Evolutionary conservation across 2,888 invertebrate species (phyloP), one percentile per base, ranked within the genome.

Genomic region (Cylindroiulus punctatus): DNA sequence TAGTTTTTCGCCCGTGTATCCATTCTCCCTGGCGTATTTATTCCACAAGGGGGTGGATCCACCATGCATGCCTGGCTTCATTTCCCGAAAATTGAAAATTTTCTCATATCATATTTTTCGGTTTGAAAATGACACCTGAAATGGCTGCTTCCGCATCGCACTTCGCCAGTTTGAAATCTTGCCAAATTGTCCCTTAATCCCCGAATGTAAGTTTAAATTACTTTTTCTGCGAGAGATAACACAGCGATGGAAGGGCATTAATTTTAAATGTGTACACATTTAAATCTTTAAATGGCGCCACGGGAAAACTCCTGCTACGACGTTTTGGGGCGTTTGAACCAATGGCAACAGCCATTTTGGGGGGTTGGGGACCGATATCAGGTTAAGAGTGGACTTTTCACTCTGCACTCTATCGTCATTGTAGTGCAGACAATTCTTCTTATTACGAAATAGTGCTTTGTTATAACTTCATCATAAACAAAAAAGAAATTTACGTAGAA

Each of bases 101-200:
- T 65, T 65, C 65, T 65, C 65, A 65, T 65, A 65, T 65, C 65
- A 65, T 65, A 65, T 65, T 65, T 65, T 30, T 76, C 76, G 8
- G 76, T 76, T 76, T 76, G 76, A 76, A 76, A 76, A 76, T 14
- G 76, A 76, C 76, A 76, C 76, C 76, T 76, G 76, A 76, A 76
- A 76, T 26, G 22, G 65, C 65, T 65, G 65, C 65, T 65, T 65
- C 65, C 65, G 65, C 65, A 26, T 65, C 65, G 65, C 65, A 65
- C 8, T 65, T 30, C 76, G 76, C 76, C 30, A 30, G 10, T 30
- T 52, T 76, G 76, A 76, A 76, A 76, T 30, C 30, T 76, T 30
- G 76, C 76, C 76, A 76, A 76, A 76, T 76, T 30, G 76, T 76
- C 76, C 76, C 76, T 14, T 30, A 76, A 76, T 76, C 76, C 76